phyloP scores from a whole-genome alignment of 2,888 invertebrate genomes.

The Diploptera punctata region DNA sequence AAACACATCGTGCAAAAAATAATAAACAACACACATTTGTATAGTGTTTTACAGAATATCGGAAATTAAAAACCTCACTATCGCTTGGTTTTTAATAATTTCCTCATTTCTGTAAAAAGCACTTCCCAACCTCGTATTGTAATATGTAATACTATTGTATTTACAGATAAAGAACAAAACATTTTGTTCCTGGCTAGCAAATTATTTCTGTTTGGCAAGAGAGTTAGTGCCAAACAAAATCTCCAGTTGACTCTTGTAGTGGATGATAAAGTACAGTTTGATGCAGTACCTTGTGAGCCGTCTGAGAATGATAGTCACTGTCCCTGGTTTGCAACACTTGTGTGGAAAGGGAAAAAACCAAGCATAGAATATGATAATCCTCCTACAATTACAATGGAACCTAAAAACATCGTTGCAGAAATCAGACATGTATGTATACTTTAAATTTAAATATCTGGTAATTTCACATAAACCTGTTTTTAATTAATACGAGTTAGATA shows the following conservation, averaged over 20 bases:
- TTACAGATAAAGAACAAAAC: conserved; percentile 30
- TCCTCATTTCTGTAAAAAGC: no score
- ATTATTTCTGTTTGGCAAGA: conserved; percentile 46
- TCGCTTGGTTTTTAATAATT: no score
- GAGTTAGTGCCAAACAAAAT: conserved; percentile 45
- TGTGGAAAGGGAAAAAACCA: conserved; percentile 47
- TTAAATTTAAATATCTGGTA: no score
- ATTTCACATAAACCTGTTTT: no score
- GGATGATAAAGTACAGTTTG: conserved; percentile 45
- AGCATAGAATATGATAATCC: conserved; percentile 27
- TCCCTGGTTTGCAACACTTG: conserved; percentile 48
- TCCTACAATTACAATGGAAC: not conserved
- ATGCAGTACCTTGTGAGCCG: conserved; percentile 49
- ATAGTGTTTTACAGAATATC: no score
- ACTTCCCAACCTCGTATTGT: no score
- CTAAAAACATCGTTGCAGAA: not conserved
- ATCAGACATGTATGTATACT: conserved; percentile 15
- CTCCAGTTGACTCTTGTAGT: conserved; percentile 40
- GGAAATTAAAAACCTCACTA: no score
- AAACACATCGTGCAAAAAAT: no score
- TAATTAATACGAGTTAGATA: no score
- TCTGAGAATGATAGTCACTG: conserved; percentile 46
- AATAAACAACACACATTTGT: no score
- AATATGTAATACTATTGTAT: no score
- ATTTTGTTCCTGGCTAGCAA: conserved; percentile 48